phyloP scores from a whole-genome alignment of 2,113 vertebrate species.

The Suricata suricatta region DNA sequence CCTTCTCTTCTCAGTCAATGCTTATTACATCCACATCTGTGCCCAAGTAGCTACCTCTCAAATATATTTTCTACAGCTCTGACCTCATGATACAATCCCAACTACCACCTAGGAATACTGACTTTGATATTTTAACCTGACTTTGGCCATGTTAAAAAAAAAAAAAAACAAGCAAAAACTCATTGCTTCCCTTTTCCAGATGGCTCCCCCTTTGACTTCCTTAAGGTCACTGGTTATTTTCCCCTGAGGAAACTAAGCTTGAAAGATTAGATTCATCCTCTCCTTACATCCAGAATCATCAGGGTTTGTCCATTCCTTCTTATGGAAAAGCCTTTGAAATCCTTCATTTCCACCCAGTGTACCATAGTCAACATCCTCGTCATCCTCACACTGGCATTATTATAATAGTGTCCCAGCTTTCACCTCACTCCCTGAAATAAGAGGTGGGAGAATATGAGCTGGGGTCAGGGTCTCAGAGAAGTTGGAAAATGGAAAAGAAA shows the following conservation, averaged over 20 bases:
- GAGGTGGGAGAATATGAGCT: neutral
- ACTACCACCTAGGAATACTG: neutral
- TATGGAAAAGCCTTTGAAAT: conserved; percentile 6
- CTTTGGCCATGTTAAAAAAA: neutral
- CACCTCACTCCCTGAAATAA: neutral
- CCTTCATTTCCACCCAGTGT: neutral
- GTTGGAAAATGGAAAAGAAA: neutral
- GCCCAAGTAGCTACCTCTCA: neutral
- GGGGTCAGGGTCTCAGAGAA: neutral
- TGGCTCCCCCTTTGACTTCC: neutral
- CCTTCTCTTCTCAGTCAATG: neutral
- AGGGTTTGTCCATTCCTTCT: neutral
- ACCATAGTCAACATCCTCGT: neutral
- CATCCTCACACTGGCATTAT: neutral
- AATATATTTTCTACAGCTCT: neutral
- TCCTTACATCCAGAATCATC: neutral
- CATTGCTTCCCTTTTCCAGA: neutral
- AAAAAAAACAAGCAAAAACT: neutral
- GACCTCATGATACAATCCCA: neutral
- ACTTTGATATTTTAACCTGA: neutral
- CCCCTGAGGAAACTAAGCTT: neutral
- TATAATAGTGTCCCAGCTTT: neutral
- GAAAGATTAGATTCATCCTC: neutral
- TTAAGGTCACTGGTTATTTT: neutral
- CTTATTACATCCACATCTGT: neutral